These are phyloP conservation scores for Vombatus ursinus DNA, from an alignment of 2,113 vertebrate genomes.

Conservation along the genomic window DNA sequence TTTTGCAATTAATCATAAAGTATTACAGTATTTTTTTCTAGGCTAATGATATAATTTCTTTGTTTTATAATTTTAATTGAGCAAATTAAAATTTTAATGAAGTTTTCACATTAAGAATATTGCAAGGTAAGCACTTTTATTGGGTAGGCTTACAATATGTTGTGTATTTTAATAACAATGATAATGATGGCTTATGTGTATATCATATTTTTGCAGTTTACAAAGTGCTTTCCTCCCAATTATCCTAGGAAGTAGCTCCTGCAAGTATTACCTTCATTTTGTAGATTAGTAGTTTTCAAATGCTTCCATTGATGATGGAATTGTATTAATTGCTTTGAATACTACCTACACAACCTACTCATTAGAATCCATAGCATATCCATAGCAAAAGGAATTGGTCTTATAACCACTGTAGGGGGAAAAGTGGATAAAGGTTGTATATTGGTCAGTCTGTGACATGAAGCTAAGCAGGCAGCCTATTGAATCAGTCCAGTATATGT, in stretches of 20 bases:
- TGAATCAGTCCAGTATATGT: too few species aligned
- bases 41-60: constrained; percentile 35
- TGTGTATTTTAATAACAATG: neutral
- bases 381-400: too few species aligned
- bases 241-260: neutral
- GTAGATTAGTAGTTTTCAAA: neutral
- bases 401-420: too few species aligned
- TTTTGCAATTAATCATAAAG: constrained; percentile 29
- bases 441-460: too few species aligned
- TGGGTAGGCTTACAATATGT: neutral
- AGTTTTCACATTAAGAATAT: neutral
- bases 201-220: neutral
- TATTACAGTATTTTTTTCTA: constrained; percentile 35
- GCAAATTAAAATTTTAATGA: constrained; percentile 23
- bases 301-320: neutral
- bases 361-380: too few species aligned
- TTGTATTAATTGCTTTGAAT: neutral
- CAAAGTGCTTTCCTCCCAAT: neutral
- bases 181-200: neutral
- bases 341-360: too few species aligned
- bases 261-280: neutral
- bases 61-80: neutral
- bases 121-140: neutral
- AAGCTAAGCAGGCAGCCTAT: too few species aligned
- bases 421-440: too few species aligned